These are phyloP conservation scores for Bugula neritina DNA, from an alignment of 2,888 invertebrate species.

Conservation along the genomic window DNA sequence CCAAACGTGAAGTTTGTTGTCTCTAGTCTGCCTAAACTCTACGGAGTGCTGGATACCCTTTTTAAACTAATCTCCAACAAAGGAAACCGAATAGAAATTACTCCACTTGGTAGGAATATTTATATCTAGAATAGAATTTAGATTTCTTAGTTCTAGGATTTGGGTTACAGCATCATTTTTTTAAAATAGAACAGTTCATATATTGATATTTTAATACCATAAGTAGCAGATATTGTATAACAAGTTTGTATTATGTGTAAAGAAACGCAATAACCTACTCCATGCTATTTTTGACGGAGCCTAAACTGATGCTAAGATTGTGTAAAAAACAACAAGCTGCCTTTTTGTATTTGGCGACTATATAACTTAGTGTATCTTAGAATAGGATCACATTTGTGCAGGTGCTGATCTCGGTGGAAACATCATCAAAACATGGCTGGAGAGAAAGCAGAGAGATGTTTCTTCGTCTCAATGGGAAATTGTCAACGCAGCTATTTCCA, in stretches of 20 bases:
- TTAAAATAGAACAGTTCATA: too few relatives aligned
- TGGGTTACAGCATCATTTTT: too few relatives aligned
- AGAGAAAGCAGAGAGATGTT: conserved; percentile 70
- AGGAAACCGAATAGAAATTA: conserved; percentile 83
- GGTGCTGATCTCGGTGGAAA: conserved; percentile 86
- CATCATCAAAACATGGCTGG: conserved; percentile 82
- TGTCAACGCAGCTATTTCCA: conserved; percentile 84
- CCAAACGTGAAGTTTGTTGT: conserved; percentile 77
- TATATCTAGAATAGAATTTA: not conserved
- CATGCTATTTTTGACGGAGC: too few relatives aligned
- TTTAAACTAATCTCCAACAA: conserved; percentile 81
- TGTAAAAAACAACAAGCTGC: too few relatives aligned
- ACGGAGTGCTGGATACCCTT: conserved; percentile 50
- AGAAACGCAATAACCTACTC: too few relatives aligned
- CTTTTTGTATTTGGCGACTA: too few relatives aligned
- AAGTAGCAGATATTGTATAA: too few relatives aligned
- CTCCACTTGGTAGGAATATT: conserved; percentile 55
- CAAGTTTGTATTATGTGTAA: too few relatives aligned
- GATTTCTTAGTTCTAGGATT: not conserved
- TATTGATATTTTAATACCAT: too few relatives aligned
- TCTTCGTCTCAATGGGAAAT: conserved; percentile 89
- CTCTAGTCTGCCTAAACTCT: conserved; percentile 35
- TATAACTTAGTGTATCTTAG: too few relatives aligned
- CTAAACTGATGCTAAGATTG: too few relatives aligned
- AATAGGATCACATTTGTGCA: too few relatives aligned